A percentile compares a stretch with the other conserved stretches of the same genome.
Evolutionary conservation across 2,113 vertebrate genomes (phyloP).

Genomic region (Cynoglossus semilaevis): DNA sequence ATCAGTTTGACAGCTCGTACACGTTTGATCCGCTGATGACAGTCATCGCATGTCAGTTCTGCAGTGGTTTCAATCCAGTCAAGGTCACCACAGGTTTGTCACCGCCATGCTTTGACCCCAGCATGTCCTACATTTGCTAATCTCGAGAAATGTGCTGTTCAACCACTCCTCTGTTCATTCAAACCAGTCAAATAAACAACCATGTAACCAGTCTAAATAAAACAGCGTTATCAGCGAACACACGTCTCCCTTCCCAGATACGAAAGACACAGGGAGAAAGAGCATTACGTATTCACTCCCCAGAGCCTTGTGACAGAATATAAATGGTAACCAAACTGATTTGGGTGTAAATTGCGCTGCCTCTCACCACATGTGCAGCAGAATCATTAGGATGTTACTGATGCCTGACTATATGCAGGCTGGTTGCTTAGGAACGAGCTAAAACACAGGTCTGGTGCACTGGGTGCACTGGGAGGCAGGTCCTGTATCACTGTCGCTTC

Average conservation of each 20-base stretch:
- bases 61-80: conserved; percentile 29
- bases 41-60: conserved; percentile 29
- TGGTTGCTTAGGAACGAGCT: conserved; percentile 79
- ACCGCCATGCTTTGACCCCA: conserved; percentile 20
- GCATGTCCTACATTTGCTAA: conserved; percentile 3
- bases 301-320: conserved; percentile 61
- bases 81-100: conserved; percentile 46
- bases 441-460: conserved; percentile 73
- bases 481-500: conserved; percentile 80
- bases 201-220: conserved; percentile 25
- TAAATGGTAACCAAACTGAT: conserved; percentile 70
- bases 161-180: conserved; percentile 4
- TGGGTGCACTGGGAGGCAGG: conserved; percentile 74
- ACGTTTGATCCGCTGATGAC: conserved; percentile 35
- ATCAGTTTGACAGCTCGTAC: conserved; percentile 59
- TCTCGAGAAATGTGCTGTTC: conserved; percentile 12
- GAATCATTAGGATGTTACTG: conserved; percentile 80
- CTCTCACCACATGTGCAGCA: conserved; percentile 68
- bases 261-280: conserved; percentile 34
- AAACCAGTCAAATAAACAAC: conserved; percentile 30
- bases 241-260: conserved; percentile 44
- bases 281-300: conserved; percentile 56
- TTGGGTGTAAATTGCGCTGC: conserved; percentile 76
- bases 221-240: conserved; percentile 46
- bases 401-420: conserved; percentile 78